Base-by-base conservation (phyloP, 2,797 vertebrate species). In the Chelon labrosus region DNA sequence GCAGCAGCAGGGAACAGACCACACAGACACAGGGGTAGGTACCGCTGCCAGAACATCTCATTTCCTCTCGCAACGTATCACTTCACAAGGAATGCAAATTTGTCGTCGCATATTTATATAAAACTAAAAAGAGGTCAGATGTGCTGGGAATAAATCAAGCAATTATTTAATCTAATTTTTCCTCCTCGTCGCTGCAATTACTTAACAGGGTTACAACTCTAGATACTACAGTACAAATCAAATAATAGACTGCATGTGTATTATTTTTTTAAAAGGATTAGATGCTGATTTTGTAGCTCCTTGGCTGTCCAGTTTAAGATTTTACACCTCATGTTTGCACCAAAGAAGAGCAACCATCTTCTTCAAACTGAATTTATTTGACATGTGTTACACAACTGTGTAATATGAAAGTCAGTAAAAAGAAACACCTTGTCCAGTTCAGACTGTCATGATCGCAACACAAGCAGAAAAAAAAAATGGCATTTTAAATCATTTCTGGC, bases 1-100 rank as follows among this genome's bases (percentile, higher is more conserved):
- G 82, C 77, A 77, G 82, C 77, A 70, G 85, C 84, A 84, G 76
- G 61, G 69, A 84, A 64, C 54, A 82, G 82, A 84, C 78, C 74
- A 83, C 51, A 80, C 72, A 75, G 11, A 17, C 52, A 65, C 8
- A 53, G 9, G 12, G 12, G 5, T 11, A 37, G 62, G 44, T 27
- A 44, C 35, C 25, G 1, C 14, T 25, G 63, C 35, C 20, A 39
- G 47, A 37, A 49, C 12, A 22, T 10, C 47, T 38, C 4, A 27
- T 46, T 35, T 27, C 3, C n/a, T 50, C 46, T 65, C n/a, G 13
- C 38, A 55, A 27, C 16, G 19, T 2, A 63, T 0, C 3, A 10
- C 10, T 19, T 19, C 61, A 31, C 2, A 38, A 42, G 60, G 14
- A 51, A 69, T 62, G 1, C 25, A 20, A 2, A 47, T 62, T 50